These are phyloP conservation scores for Lophotriccus pileatus DNA, from an alignment of 2,797 vertebrate species.

Conservation along the genomic window DNA sequence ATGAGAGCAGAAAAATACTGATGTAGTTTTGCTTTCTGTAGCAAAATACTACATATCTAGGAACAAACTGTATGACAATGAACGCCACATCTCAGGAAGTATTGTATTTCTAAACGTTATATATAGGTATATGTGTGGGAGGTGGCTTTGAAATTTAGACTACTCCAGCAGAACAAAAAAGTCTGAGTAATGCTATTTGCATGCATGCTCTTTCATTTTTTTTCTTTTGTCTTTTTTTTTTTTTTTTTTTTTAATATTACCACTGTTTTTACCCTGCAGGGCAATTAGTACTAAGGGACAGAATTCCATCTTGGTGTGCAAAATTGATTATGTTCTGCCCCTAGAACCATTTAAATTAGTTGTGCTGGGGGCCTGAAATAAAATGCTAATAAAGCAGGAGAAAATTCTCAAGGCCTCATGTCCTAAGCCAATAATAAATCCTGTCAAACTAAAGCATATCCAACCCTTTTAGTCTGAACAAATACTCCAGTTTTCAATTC, in stretches of 20 bases:
- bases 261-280: background rate
- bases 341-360: background rate
- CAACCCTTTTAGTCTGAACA: background rate
- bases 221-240: background rate
- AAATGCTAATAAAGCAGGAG: background rate
- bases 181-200: slow-evolving; percentile 15
- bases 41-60: background rate
- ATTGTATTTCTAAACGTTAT: slow-evolving; percentile 46
- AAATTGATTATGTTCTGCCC: background rate
- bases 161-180: slow-evolving; percentile 21
- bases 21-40: background rate
- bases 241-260: background rate
- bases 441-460: background rate
- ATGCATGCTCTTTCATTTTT: background rate
- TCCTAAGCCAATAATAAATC: background rate
- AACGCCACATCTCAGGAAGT: slow-evolving; percentile 9
- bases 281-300: background rate
- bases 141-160: slow-evolving; percentile 40
- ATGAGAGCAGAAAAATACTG: background rate
- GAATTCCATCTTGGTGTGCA: background rate
- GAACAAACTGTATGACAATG: background rate
- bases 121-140: slow-evolving; percentile 6
- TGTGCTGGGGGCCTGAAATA: background rate
- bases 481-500: background rate
- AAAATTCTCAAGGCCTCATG: background rate